Percentiles rank a stretch among this genome's conserved stretches.
Evolutionary conservation across 2,113 vertebrate species (phyloP).

Genomic region (Pongo abelii): DNA sequence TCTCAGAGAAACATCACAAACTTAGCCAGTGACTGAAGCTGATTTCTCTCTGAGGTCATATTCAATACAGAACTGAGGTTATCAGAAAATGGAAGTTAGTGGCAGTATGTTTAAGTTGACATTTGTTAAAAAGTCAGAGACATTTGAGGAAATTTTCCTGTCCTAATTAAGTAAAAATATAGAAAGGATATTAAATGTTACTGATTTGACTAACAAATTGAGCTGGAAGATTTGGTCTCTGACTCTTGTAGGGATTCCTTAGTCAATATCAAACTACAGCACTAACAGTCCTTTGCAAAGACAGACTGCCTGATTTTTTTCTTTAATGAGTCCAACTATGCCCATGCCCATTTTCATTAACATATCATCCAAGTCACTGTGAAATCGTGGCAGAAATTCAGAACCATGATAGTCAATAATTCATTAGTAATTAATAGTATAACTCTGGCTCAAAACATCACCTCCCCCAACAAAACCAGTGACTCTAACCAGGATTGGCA

Average conservation of each 20-base stretch:
- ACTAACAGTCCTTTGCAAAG: background rate
- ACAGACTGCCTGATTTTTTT: background rate
- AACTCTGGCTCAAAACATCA: background rate
- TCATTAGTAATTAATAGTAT: background rate
- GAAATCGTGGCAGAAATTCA: background rate
- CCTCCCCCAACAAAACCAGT: background rate
- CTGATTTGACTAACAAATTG: conserved; percentile 50
- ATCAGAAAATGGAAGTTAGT: conserved; percentile 7
- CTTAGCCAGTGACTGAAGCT: background rate
- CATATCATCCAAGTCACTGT: background rate
- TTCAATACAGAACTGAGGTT: background rate
- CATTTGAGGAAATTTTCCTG: conserved; percentile 23
- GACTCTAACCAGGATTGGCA: background rate
- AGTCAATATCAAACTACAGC: conserved; percentile 1
- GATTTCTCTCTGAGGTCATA: background rate
- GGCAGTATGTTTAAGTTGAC: background rate
- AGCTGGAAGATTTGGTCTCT: background rate
- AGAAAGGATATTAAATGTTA: conserved; percentile 27
- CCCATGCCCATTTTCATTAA: background rate
- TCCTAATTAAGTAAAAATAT: background rate
- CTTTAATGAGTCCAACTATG: background rate
- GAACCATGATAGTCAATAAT: background rate
- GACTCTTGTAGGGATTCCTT: background rate
- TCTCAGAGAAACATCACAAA: background rate
- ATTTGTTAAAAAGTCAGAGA: conserved; percentile 44